phyloP scores from a whole-genome alignment of 2,113 vertebrate genomes.

The Sphaerodactylus townsendi region DNA sequence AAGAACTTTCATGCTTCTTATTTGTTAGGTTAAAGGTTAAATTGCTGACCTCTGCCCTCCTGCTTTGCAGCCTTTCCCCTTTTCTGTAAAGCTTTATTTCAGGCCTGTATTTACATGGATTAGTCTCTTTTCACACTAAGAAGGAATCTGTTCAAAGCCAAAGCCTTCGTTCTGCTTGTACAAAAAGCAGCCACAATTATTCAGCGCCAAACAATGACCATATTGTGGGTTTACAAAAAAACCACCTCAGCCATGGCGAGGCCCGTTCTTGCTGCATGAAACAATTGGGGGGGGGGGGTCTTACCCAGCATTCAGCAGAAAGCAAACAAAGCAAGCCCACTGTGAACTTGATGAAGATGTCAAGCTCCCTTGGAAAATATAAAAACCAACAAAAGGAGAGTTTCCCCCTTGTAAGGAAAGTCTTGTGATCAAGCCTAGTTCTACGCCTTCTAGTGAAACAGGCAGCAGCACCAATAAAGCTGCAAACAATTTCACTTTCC shows the following conservation, averaged over 20 bases:
- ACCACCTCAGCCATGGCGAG: constrained; percentile 90
- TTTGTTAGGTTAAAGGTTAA: constrained; percentile 99
- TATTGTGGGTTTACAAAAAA: constrained; percentile 95
- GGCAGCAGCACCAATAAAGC: constrained; percentile 67
- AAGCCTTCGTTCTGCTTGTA: constrained; percentile 95
- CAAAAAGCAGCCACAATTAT: constrained; percentile 99
- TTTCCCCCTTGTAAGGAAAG: constrained; percentile 71
- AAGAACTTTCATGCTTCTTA: constrained; percentile 99
- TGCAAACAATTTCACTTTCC: constrained; percentile 50
- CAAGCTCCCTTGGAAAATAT: constrained; percentile 83
- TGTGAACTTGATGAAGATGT: constrained; percentile 91
- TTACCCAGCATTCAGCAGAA: constrained; percentile 96
- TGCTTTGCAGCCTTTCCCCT: constrained; percentile 86
- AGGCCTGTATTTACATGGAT: constrained; percentile 99
- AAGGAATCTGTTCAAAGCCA: constrained; percentile 98
- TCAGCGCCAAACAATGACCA: constrained; percentile 98
- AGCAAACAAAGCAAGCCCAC: constrained; percentile 98
- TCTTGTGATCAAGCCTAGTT: constrained; percentile 77
- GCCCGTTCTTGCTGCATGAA: constrained; percentile 95
- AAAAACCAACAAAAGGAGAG: constrained; percentile 74
- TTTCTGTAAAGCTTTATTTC: constrained; percentile 94
- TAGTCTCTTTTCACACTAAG: constrained; percentile 98
- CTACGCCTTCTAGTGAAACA: constrained; percentile 73
- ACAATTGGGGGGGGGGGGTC: constrained; percentile 84
- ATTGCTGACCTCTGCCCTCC: constrained; percentile 97